These are phyloP conservation scores for Ruditapes philippinarum DNA, from an alignment of 1,140 invertebrate genomes.

Conservation along the genomic window DNA sequence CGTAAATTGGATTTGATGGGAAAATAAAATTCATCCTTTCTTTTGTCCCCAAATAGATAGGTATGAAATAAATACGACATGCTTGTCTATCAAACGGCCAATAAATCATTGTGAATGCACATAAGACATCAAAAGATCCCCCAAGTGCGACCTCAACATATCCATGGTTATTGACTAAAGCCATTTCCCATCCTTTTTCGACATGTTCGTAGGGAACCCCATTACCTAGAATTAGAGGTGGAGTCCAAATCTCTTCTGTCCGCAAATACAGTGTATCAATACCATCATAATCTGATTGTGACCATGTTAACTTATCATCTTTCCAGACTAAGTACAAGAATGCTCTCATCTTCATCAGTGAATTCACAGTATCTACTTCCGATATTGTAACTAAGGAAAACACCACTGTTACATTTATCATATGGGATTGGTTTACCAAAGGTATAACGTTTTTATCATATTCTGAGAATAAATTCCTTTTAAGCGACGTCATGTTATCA, in stretches of 20 bases:
- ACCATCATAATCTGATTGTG: not conserved
- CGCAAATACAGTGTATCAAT: constrained; percentile 39
- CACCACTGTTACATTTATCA: not conserved
- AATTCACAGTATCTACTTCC: not conserved
- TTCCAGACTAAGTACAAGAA: not conserved
- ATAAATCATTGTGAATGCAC: constrained; percentile 52
- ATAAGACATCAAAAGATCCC: constrained; percentile 26
- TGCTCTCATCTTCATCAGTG: not conserved
- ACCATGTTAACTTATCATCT: not conserved
- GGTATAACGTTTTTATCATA: not conserved
- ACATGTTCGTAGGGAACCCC: not conserved
- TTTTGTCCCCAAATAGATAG: constrained; percentile 35
- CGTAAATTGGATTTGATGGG: not conserved
- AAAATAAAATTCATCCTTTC: not conserved
- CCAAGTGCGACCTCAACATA: constrained; percentile 27
- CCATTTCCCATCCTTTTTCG: not conserved
- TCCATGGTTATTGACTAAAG: constrained; percentile 29
- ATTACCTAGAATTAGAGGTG: constrained; percentile 57
- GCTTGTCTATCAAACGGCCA: constrained; percentile 65
- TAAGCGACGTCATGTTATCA: not conserved
- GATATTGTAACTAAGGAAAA: not conserved
- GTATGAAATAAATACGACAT: constrained; percentile 55
- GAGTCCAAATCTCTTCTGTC: constrained; percentile 50
- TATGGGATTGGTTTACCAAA: not conserved
- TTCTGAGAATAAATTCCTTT: not conserved